Base-by-base conservation (phyloP, 2,888 invertebrate species). In the Parascotia fuliginaria region DNA sequence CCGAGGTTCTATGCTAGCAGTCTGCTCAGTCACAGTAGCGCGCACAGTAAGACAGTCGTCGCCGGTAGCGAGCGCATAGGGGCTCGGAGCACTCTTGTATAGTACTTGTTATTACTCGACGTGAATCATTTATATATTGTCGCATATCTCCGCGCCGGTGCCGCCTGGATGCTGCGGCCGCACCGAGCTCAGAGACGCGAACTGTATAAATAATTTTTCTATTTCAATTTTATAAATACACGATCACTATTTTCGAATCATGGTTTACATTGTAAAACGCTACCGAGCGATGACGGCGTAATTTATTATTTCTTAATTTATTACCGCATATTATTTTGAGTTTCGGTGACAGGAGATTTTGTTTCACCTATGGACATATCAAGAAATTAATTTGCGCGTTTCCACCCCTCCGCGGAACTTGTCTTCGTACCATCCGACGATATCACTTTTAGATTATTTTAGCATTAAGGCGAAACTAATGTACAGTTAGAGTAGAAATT, bases 381-480 rank as follows among this genome's bases (percentile, higher is more conserved):
- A 87, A n/a, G 72, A 77, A 46, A 41, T 81, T 84, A 68, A 67
- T 83, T 84, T 89, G 89, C 90, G 88, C 87, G 85, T 79, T 80
- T 73, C 77, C 75, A 74, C 79, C 66, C 65, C 72, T n/a, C 78
- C 84, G 83, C 82, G 82, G 45, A 81, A 82, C 52, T 49, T 70
- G 75, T 76, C 77, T 70, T 73, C 77, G 73, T 80, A 81, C 78
- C 84, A 84, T 86, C 86, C 83, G 86, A 87, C 79, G 85, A 90
- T 90, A 90, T 91, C 89, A 89, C 79, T 85, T 85, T 83, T 91
- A 92, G 92, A 90, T 92, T 92, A 92, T 91, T 92, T 92, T 92
- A 92, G 92, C 87, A 74, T 89, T 92, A 92, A 92, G 92, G 92
- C 92, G 92, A 92, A 92, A 92, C 92, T 92, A 92, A 92, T 92